These are phyloP conservation scores for Drosophila meridionalis DNA, from an alignment of 2,888 invertebrate genomes.

Conservation along the genomic window DNA sequence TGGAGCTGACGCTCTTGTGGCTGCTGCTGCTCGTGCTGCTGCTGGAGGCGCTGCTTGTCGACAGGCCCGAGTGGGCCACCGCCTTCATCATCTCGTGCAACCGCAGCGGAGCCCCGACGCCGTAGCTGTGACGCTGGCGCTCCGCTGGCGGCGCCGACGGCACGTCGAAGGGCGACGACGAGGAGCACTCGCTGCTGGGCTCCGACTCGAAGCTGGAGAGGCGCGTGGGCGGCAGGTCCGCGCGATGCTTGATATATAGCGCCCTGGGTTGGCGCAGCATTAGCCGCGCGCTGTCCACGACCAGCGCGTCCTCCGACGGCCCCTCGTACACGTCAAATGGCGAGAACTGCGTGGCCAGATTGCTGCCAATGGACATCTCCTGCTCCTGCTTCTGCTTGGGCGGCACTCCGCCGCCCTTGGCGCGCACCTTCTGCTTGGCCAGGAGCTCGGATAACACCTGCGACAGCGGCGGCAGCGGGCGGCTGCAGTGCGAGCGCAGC, in stretches of 20 bases:
- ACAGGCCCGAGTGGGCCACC: slow-evolving; percentile 33
- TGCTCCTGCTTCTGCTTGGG: slow-evolving; percentile 2
- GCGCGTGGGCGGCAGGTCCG: slow-evolving; percentile 32
- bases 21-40: slow-evolving; percentile 43
- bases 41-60: slow-evolving; percentile 49
- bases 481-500: slow-evolving; percentile 32
- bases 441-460: slow-evolving; percentile 35
- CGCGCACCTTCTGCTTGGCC: slow-evolving; percentile 23
- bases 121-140: slow-evolving; percentile 1
- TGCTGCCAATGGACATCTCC: neutral
- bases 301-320: slow-evolving; percentile 66
- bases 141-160: slow-evolving; percentile 27
- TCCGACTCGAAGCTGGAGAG: slow-evolving; percentile 39
- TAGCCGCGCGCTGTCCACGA: slow-evolving; percentile 39
- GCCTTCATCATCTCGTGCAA: slow-evolving; percentile 42
- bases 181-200: slow-evolving; percentile 35
- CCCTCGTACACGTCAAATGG: slow-evolving; percentile 65
- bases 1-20: slow-evolving; percentile 23
- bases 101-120: slow-evolving; percentile 14
- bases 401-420: slow-evolving; percentile 52
- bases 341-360: slow-evolving; percentile 47
- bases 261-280: slow-evolving; percentile 44
- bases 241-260: slow-evolving; percentile 27
- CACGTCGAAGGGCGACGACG: slow-evolving; percentile 15
- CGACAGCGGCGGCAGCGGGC: slow-evolving; percentile 50